phyloP scores from a whole-genome alignment of 2,888 invertebrate species.

The Tachina lurida region DNA sequence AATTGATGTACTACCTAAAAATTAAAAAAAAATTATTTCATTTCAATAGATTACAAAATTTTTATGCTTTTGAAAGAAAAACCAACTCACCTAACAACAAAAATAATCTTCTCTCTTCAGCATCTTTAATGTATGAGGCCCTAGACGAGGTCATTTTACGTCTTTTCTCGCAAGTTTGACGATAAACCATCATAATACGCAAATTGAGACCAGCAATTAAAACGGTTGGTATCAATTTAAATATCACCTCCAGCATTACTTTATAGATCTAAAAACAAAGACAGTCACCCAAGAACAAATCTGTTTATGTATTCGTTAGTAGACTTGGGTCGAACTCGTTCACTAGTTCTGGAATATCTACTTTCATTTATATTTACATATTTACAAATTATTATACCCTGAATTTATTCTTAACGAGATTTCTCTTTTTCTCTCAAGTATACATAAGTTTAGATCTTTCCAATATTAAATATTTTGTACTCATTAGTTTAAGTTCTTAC shows the following conservation, averaged over 20 bases:
- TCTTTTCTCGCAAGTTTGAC: conserved; percentile 86
- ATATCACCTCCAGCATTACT: conserved; percentile 86
- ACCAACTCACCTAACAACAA: conserved; percentile 84
- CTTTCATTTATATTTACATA: too few relatives aligned
- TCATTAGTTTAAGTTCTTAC: too few relatives aligned
- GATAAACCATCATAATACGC: conserved; percentile 87
- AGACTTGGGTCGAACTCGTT: too few relatives aligned
- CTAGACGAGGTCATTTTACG: conserved; percentile 87
- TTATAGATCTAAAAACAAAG: conserved; percentile 84
- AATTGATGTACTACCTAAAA: conserved; percentile 85
- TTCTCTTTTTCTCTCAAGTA: too few relatives aligned
- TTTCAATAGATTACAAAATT: not conserved
- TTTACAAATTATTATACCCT: too few relatives aligned
- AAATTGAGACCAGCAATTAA: conserved; percentile 87
- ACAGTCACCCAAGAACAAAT: not conserved
- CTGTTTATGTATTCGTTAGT: too few relatives aligned
- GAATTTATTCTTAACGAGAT: too few relatives aligned
- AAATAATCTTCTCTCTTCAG: conserved; percentile 87
- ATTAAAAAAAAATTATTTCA: not conserved
- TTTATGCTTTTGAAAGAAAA: not conserved
- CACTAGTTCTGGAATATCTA: too few relatives aligned
- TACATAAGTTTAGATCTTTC: too few relatives aligned
- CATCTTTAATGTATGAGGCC: conserved; percentile 84
- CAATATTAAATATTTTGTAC: too few relatives aligned
- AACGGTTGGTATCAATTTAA: conserved; percentile 88